Evolutionary conservation across 2,113 vertebrate species (phyloP).

Genomic region (Caretta caretta): DNA sequence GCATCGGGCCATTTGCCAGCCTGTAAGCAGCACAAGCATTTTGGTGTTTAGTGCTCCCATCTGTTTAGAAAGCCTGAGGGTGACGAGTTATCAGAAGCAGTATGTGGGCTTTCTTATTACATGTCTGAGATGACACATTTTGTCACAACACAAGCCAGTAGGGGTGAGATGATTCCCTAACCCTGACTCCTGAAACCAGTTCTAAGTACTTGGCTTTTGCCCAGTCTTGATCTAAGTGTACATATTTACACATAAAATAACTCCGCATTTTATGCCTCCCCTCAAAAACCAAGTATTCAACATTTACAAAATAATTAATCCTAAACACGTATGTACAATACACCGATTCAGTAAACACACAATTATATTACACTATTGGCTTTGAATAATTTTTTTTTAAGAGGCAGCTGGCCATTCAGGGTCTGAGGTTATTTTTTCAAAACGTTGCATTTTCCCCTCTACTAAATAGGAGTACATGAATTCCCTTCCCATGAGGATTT

Average conservation of each 20-base stretch:
- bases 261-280: slow-evolving; percentile 12
- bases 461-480: neutral
- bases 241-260: neutral
- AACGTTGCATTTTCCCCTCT: neutral
- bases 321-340: slow-evolving; percentile 25
- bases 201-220: slow-evolving; percentile 35
- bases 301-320: slow-evolving; percentile 48
- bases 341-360: slow-evolving; percentile 52
- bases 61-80: slow-evolving; percentile 68
- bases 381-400: slow-evolving; percentile 56
- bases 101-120: slow-evolving; percentile 64
- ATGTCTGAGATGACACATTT: slow-evolving; percentile 65
- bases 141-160: slow-evolving; percentile 65
- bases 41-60: slow-evolving; percentile 76
- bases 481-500: fast-evolving
- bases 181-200: neutral
- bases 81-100: slow-evolving; percentile 71
- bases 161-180: slow-evolving; percentile 54
- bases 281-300: neutral
- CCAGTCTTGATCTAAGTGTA: slow-evolving; percentile 14
- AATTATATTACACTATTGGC: neutral
- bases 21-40: slow-evolving; percentile 71
- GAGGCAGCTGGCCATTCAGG: neutral
- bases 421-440: slow-evolving; percentile 49
- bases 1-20: slow-evolving; percentile 72